Evolutionary conservation across 2,888 invertebrate species (phyloP), one percentile per base, ranked within the genome.

Genomic region (Allacma fusca): DNA sequence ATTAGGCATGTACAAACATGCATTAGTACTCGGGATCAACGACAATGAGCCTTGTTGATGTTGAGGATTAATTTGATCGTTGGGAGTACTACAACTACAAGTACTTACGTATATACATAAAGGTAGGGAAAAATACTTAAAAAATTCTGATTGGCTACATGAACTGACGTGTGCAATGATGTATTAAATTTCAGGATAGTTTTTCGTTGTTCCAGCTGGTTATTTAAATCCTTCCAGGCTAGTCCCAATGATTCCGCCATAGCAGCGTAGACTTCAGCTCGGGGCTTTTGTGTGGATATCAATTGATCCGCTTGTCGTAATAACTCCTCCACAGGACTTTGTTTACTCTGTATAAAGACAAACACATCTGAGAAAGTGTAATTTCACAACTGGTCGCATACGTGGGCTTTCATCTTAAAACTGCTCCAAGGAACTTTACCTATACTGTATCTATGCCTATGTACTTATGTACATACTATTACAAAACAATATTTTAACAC

Each of bases 281-380:
- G 85, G 24, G 93, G 92, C 85, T 91, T 91, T 85, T 93, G 92
- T 34, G 91, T 92, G 75, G 92, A 91, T 83, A 94, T 92, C 82
- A 94, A 88, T 85, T 92, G 92, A 87, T 96, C 95, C n/a, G 95
- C 94, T 87, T 94, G 92, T 74, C 92, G 90, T 79, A 95, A 90
- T 79, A 96, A 90, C 87, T 95, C 94, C 85, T 94, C 94, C 84
- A 95, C 94, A 75, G 95, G 94, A 85, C 93, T 93, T 86, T 95
- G 94, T 87, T 95, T 94, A 85, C 91, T 92, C 94, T 95, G 86
- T 2, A 43, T 1, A 34, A 68, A 67, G 34, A 7, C 5, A 34
- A 62, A 57, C 57, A 57, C 13, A 7, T 50, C 28, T 50, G 24
- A 19, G 43, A 40, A 16, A 43, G 7, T 21, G 64, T 16, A 57